Conservation (phyloP, 2,888 invertebrate genomes). For the Caenorhabditis becei region DNA sequence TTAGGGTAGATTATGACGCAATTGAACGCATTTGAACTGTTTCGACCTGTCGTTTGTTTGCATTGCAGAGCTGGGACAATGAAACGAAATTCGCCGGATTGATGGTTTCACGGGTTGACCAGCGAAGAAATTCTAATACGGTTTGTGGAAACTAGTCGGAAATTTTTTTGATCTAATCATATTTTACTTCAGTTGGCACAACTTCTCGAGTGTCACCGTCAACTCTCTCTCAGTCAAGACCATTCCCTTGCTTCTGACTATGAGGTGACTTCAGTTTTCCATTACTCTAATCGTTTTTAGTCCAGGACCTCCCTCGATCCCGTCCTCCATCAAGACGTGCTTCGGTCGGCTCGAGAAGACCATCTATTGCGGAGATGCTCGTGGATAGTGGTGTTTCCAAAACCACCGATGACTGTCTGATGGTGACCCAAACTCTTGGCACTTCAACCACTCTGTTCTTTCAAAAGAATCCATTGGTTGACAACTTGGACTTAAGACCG, state of each 20-base stretch:
- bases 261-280: background rate
- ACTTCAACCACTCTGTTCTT: constrained; percentile 57
- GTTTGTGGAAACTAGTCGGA: constrained; percentile 1
- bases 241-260: constrained; percentile 15
- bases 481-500: constrained; percentile 51
- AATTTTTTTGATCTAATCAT: background rate
- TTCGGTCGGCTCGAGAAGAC: constrained; percentile 44
- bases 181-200: constrained; percentile 41
- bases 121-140: constrained; percentile 52
- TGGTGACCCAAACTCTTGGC: constrained; percentile 59
- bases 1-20: background rate
- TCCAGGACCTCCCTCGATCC: constrained; percentile 11
- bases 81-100: constrained; percentile 24
- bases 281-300: background rate
- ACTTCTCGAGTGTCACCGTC: constrained; percentile 45
- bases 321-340: constrained; percentile 16
- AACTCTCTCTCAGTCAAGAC: constrained; percentile 19
- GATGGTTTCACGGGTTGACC: constrained; percentile 30
- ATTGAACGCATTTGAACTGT: background rate
- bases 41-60: background rate
- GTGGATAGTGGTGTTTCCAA: constrained; percentile 37
- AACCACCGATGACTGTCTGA: constrained; percentile 49
- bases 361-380: constrained; percentile 54
- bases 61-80: constrained; percentile 57
- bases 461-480: constrained; percentile 53